Conservation (phyloP, 2,113 vertebrate genomes). For the Promerops cafer region DNA sequence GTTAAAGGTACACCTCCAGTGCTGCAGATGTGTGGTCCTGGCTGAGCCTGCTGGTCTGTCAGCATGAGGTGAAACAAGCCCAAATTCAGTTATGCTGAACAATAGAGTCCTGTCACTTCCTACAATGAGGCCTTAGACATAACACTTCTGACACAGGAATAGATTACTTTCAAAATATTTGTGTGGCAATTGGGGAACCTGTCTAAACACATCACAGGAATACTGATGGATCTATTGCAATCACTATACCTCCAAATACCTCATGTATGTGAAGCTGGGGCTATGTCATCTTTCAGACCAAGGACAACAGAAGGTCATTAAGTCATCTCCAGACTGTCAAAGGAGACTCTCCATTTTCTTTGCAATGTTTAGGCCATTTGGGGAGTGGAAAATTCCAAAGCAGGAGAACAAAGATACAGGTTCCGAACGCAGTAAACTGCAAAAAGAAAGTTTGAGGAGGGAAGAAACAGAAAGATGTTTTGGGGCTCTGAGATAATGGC, state of each 20-base stretch:
- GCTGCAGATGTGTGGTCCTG: not conserved
- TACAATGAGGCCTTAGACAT: slow-evolving; percentile 23
- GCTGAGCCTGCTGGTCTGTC: not conserved
- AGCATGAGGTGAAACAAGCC: not conserved
- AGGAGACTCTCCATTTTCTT: not conserved
- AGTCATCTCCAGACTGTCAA: not conserved
- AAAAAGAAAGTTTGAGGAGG: not conserved
- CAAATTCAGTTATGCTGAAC: slow-evolving; percentile 29
- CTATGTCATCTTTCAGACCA: slow-evolving; percentile 11
- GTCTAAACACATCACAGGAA: slow-evolving; percentile 41
- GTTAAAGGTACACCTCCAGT: not conserved
- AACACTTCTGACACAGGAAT: slow-evolving; percentile 44
- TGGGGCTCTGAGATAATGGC: not conserved
- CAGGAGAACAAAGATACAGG: not conserved
- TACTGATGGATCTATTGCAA: slow-evolving; percentile 36
- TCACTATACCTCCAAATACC: slow-evolving; percentile 15
- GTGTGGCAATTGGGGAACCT: slow-evolving; percentile 38
- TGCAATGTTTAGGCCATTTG: not conserved
- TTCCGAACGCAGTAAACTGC: not conserved
- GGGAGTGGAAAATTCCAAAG: not conserved
- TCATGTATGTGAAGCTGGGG: not conserved
- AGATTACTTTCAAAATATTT: slow-evolving; percentile 60
- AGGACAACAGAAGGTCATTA: slow-evolving; percentile 15
- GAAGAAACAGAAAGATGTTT: not conserved
- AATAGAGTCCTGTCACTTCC: slow-evolving; percentile 46